Evolutionary conservation across 1,140 invertebrate species (phyloP), one percentile per base, ranked within the genome.

Genomic region (Harpegnathos saltator): DNA sequence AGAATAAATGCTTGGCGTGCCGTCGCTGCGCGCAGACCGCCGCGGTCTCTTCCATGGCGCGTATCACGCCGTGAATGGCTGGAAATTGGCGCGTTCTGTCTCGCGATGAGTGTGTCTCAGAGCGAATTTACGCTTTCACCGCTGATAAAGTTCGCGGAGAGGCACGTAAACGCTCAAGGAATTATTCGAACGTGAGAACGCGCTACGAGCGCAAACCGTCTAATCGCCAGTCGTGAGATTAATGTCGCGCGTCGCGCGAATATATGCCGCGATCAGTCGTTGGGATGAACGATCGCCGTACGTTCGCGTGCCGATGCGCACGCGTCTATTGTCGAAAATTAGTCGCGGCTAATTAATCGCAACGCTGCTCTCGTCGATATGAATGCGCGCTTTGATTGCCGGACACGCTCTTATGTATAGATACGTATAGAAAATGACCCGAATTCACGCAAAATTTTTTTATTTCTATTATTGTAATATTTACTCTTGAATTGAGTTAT

Each of bases 1-100:
- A 69, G 52, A 66, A 88, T 68, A 52, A 58, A 59, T 73, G 58
- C 50, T 73, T 29, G 5, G 52, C 81, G 62, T 73, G 73, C 73
- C 52, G 48, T n/a, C 17, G n/a, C 29, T 77, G n/a, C n/a, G n/a
- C 73, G 62, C n/a, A 66, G 48, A 44, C 38, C 38, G 38, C 38
- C 15, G 82, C 38, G n/a, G 68, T 78, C 62, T 44, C 73, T 11
- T 61, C 65, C 52, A 62, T 61, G 15, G 48, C 48, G 48, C 44
- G 22, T 61, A 65, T 54, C 38, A 44, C 7, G n/a, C 38, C 38
- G 7, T 19, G 22, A 3, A 44, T 74, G 19, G 17, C 1, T 44
- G 44, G 44, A 74, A 74, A 82, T 82, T 74, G 78, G 58, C 26
- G 26, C 22, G n/a, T 11, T 62, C 50, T 62, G 56, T 74, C 69